Evolutionary conservation across 2,797 vertebrate species (phyloP).

Genomic region (Fistularia commersonii): DNA sequence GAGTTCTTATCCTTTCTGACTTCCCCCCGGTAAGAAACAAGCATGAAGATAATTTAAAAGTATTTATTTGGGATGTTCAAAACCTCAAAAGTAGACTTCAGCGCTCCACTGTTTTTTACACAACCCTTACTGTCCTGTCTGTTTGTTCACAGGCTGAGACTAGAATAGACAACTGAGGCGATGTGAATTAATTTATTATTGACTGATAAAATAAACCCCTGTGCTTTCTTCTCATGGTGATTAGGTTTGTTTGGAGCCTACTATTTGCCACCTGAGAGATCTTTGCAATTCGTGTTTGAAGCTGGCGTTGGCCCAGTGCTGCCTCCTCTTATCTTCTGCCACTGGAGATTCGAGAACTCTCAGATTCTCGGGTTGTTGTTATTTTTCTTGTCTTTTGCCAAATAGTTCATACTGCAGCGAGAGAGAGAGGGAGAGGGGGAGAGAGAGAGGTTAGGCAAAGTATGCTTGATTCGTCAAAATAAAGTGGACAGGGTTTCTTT

Average conservation of each 20-base stretch:
- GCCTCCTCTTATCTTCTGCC: constrained; percentile 47
- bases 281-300: constrained; percentile 49
- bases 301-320: constrained; percentile 31
- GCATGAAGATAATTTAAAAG: no score
- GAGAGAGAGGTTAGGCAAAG: not conserved
- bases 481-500: constrained; percentile 4
- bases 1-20: no score
- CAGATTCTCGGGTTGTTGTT: constrained; percentile 8
- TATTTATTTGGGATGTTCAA: no score
- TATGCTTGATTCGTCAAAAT: constrained; percentile 14
- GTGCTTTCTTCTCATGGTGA: constrained; percentile 58
- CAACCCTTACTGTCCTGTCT: no score
- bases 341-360: constrained; percentile 35
- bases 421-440: not conserved
- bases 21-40: no score
- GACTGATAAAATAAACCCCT: constrained; percentile 12
- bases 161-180: constrained; percentile 7
- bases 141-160: no score
- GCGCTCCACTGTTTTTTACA: no score
- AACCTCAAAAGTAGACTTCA: no score
- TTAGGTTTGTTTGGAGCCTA: constrained; percentile 52
- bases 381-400: constrained; percentile 25
- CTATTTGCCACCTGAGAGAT: constrained; percentile 59
- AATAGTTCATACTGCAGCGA: constrained; percentile 44
- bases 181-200: constrained; percentile 30